Base-by-base conservation (phyloP, 2,888 invertebrate species). In the Latheticus oryzae region DNA sequence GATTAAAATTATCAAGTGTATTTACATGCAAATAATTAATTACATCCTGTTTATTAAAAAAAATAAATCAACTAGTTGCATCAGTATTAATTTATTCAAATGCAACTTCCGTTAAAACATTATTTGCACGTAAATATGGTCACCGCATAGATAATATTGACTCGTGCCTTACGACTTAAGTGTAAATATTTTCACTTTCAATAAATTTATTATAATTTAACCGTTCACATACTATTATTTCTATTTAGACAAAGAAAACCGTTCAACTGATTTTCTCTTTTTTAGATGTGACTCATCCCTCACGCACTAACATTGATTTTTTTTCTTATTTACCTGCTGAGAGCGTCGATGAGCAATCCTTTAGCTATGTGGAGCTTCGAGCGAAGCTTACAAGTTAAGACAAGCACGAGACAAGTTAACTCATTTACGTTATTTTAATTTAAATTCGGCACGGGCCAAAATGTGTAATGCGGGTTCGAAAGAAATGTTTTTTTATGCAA, bases 381-480 rank as follows among this genome's bases (percentile, higher is more conserved):
- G 12, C 16, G 28, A 45, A 17, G 15, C 32, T 30, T 33, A 19
- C 48, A 35, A 8, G 48, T 48, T 32, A 4, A 32, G 16, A 45
- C 45, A 45, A 30, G 45, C 16, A 13, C 28, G 21, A 1, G 1
- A 12, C 8, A 32, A n/a, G 32, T 12, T 13, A 3, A 32, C 26
- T 26, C 26, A 26, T 7, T 26, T 26, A 26, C 9, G 26, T 26
- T 21, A 21, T 33, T 30, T 17, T 33, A 13, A 42, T 26, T 48
- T 33, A 24, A 48, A 47, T 48, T 35, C 19, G 48, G 48, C 48
- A 48, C 48, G 48, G 33, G 48, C 48, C 48, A 32, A 32, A 30
- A 12, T 45, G 4, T n/a, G n/a, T n/a, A 3, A 50, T 50, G 50
- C 50, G 50, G 50, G 50, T 28, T 5, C 5, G n/a, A n/a, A 42